A percentile compares a stretch with the other conserved stretches of the same genome.
Evolutionary conservation across 2,797 vertebrate species (phyloP).

Genomic region (Scolopax bukidnonensis): DNA sequence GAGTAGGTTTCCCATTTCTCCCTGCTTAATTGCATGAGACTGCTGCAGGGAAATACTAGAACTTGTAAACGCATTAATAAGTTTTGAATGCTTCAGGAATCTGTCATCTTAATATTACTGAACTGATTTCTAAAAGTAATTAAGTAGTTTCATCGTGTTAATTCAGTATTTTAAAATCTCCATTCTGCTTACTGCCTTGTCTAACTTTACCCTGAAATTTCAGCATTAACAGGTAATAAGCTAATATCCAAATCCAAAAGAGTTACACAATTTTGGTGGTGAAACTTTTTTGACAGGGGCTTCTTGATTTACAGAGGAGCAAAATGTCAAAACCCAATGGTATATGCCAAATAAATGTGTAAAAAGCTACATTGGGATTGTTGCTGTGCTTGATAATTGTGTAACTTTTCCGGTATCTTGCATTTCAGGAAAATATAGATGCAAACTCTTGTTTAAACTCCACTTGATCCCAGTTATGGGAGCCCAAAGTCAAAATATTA

Average conservation of each 20-base stretch:
- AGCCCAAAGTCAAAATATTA: not conserved
- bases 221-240: not conserved
- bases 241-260: not conserved
- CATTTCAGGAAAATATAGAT: not conserved
- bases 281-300: not conserved
- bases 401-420: not conserved
- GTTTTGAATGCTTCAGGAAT: not conserved
- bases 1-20: not conserved
- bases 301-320: not conserved
- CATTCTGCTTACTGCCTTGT: not conserved
- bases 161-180: not conserved
- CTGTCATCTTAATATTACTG: not conserved
- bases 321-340: not conserved
- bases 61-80: not conserved
- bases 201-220: slow-evolving; percentile 9
- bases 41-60: not conserved
- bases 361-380: not conserved
- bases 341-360: not conserved
- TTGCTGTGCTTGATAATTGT: not conserved
- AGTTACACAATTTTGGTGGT: not conserved
- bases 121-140: not conserved
- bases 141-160: not conserved
- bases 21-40: not conserved
- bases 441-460: not conserved
- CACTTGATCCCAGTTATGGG: not conserved